phyloP scores from a whole-genome alignment of 2,113 vertebrate genomes.

The Montifringilla adamsi region DNA sequence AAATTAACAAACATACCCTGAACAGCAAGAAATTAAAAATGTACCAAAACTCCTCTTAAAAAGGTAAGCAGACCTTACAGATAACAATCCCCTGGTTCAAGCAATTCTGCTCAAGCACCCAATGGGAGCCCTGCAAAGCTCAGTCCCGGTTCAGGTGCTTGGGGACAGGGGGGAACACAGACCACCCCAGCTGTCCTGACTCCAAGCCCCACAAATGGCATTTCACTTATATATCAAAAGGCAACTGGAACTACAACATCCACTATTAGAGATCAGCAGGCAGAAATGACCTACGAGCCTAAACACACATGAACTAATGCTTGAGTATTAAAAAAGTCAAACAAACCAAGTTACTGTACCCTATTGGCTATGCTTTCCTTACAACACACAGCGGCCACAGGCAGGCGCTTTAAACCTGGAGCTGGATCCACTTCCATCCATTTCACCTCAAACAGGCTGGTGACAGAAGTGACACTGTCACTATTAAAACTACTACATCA shows the following conservation, averaged over 20 bases:
- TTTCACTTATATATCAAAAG: neutral
- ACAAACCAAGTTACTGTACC: neutral
- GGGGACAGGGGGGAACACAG: too few relatives aligned
- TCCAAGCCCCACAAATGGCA: accelerated
- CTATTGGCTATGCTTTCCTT: neutral
- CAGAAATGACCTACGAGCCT: neutral
- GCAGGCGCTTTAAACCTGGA: neutral
- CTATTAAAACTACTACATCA: neutral
- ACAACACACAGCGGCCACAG: neutral
- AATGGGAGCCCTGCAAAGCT: accelerated
- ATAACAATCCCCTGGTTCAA: neutral
- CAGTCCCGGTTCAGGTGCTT: neutral
- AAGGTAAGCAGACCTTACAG: accelerated
- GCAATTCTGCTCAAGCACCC: accelerated
- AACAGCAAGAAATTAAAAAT: neutral
- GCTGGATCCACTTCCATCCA: neutral
- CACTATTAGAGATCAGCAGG: neutral
- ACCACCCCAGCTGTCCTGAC: neutral
- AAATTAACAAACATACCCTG: neutral
- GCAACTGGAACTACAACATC: neutral
- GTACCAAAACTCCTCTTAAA: neutral
- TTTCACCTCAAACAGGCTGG: neutral
- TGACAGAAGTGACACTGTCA: neutral
- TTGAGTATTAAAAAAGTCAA: neutral
- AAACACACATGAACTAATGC: neutral